phyloP scores from a whole-genome alignment of 2,888 invertebrate genomes.

The Willowsia nigromaculata region DNA sequence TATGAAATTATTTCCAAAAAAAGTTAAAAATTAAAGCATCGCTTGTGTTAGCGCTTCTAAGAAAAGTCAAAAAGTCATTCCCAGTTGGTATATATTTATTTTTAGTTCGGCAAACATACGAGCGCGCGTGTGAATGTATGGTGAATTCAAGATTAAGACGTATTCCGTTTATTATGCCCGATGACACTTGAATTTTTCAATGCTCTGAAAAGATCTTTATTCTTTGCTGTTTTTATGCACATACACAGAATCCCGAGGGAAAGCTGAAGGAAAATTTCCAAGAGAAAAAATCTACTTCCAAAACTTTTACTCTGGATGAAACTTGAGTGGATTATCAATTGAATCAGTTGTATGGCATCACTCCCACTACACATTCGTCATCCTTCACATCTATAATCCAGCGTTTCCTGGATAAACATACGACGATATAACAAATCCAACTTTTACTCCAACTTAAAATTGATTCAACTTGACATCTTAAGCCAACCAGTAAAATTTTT shows the following conservation, averaged over 20 bases:
- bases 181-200: conserved; percentile 24
- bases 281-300: neutral
- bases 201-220: neutral
- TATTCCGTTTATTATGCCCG: neutral
- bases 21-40: no score
- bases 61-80: neutral
- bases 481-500: conserved; percentile 29
- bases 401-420: neutral
- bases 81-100: neutral
- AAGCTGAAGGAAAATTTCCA: neutral
- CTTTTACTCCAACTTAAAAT: conserved; percentile 3
- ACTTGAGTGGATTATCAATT: conserved; percentile 25
- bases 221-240: conserved; percentile 16
- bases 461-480: conserved; percentile 46
- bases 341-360: conserved; percentile 23
- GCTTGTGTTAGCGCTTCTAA: no score
- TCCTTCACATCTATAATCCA: neutral
- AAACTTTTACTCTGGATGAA: neutral
- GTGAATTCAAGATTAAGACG: neutral
- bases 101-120: neutral
- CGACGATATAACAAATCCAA: neutral
- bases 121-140: neutral
- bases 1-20: no score
- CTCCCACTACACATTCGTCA: neutral
- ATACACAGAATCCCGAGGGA: conserved; percentile 1